Percentiles rank a stretch among this genome's conserved stretches.
phyloP scores from a whole-genome alignment of 53 echinoderm and acorn worm species.

The Apostichopus leukothele region DNA sequence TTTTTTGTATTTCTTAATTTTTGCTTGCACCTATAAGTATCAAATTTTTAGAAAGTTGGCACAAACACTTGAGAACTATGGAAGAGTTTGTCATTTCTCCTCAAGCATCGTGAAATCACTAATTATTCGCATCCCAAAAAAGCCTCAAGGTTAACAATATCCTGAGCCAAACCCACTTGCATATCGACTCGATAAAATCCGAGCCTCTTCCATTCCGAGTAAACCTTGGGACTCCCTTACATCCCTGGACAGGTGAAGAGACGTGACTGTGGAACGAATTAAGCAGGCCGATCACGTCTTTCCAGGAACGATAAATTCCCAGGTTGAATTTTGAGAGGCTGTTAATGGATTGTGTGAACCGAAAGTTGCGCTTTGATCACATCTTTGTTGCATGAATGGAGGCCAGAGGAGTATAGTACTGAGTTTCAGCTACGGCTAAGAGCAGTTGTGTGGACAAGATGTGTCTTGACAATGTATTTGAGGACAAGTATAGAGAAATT shows the following conservation, averaged over 20 bases:
- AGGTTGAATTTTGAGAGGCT: not conserved
- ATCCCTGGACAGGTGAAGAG: not conserved
- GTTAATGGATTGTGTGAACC: not conserved
- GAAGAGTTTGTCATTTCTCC: no score
- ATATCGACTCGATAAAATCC: not conserved
- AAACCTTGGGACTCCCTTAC: not conserved
- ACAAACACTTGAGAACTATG: no score
- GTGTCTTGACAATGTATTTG: no score
- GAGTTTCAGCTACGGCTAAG: no score
- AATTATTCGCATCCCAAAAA: not conserved
- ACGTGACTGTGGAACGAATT: not conserved
- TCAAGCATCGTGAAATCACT: not conserved
- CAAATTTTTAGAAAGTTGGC: no score
- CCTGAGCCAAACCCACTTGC: not conserved
- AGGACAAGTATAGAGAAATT: no score
- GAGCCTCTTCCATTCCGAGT: not conserved
- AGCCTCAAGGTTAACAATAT: not conserved
- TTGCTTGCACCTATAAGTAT: no score
- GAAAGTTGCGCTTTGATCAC: not conserved
- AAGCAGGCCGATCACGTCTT: not conserved
- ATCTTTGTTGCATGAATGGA: not conserved
- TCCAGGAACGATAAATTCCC: not conserved
- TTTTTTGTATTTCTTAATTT: no score
- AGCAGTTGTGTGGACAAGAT: no score
- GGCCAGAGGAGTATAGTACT: not conserved